Conservation (phyloP, 2,888 invertebrate species). For the Formica aserva region DNA sequence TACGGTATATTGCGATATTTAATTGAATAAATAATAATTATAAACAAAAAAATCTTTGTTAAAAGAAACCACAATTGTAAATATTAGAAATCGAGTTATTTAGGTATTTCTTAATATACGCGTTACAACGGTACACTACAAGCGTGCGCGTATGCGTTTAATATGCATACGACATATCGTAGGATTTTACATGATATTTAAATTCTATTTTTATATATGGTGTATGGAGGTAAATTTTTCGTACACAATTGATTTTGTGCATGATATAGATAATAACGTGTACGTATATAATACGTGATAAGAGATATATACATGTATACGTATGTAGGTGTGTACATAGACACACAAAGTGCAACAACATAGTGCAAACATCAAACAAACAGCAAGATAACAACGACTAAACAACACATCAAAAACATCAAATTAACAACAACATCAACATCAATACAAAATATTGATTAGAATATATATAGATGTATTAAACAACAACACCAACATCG, state of each 20-base stretch:
- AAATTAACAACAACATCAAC: constrained; percentile 85
- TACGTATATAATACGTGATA: constrained; percentile 46
- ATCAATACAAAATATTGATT: constrained; percentile 81
- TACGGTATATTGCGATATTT: neutral
- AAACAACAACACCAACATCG: constrained; percentile 85
- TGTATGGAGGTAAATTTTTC: neutral
- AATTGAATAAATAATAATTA: constrained; percentile 10
- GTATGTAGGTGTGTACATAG: constrained; percentile 75
- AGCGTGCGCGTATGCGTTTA: neutral
- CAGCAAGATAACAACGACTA: constrained; percentile 85
- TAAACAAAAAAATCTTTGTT: neutral
- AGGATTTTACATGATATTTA: neutral
- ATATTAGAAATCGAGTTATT: neutral
- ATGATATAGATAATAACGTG: constrained; percentile 10
- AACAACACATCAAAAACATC: constrained; percentile 85
- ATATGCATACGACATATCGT: neutral
- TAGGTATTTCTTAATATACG: constrained; percentile 1
- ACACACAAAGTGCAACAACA: constrained; percentile 82
- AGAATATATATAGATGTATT: constrained; percentile 72
- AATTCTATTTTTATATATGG: neutral
- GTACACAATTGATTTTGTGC: constrained; percentile 41
- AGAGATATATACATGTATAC: constrained; percentile 49
- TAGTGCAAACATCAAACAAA: constrained; percentile 83
- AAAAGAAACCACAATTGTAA: neutral
- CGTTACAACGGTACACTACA: constrained; percentile 7